Evolutionary conservation across 2,888 invertebrate genomes (phyloP).

Genomic region (Hirtodrosophila alboralis): DNA sequence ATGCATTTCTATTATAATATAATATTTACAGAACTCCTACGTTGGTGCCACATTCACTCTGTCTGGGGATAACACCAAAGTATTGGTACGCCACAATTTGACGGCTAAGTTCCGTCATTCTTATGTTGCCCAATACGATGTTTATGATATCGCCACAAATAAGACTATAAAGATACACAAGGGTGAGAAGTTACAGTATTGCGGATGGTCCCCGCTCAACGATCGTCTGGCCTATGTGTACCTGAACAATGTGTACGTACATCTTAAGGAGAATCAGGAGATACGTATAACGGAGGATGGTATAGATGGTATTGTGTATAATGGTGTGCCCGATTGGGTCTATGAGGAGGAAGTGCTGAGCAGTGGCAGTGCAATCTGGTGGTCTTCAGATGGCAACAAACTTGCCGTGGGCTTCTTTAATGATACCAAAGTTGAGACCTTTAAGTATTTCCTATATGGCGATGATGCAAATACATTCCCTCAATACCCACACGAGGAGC

Average conservation of each 20-base stretch:
- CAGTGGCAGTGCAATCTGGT: slow-evolving; percentile 90
- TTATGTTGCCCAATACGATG: slow-evolving; percentile 86
- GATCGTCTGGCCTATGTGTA: slow-evolving; percentile 87
- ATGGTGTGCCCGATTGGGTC: slow-evolving; percentile 96
- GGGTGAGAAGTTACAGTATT: slow-evolving; percentile 87
- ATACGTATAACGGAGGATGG: slow-evolving; percentile 87
- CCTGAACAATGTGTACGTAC: slow-evolving; percentile 88
- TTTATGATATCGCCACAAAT: slow-evolving; percentile 85
- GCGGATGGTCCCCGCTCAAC: slow-evolving; percentile 86
- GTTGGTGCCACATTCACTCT: slow-evolving; percentile 77
- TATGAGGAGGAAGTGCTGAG: slow-evolving; percentile 95
- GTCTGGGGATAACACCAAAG: slow-evolving; percentile 81
- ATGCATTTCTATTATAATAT: neutral
- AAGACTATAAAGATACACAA: slow-evolving; percentile 84
- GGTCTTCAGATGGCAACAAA: slow-evolving; percentile 88
- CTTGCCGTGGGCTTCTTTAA: slow-evolving; percentile 90
- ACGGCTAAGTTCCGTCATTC: slow-evolving; percentile 87
- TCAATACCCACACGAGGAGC: slow-evolving; percentile 88
- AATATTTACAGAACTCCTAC: slow-evolving; percentile 76
- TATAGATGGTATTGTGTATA: slow-evolving; percentile 88
- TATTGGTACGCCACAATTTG: slow-evolving; percentile 79
- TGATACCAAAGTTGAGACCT: slow-evolving; percentile 88
- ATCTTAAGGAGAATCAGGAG: slow-evolving; percentile 76
- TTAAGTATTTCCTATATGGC: slow-evolving; percentile 88
- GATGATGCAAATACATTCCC: slow-evolving; percentile 85